These are phyloP conservation scores for Lepidocolaptes lacrymiger DNA, from an alignment of 2,797 vertebrate species.

Conservation along the genomic window DNA sequence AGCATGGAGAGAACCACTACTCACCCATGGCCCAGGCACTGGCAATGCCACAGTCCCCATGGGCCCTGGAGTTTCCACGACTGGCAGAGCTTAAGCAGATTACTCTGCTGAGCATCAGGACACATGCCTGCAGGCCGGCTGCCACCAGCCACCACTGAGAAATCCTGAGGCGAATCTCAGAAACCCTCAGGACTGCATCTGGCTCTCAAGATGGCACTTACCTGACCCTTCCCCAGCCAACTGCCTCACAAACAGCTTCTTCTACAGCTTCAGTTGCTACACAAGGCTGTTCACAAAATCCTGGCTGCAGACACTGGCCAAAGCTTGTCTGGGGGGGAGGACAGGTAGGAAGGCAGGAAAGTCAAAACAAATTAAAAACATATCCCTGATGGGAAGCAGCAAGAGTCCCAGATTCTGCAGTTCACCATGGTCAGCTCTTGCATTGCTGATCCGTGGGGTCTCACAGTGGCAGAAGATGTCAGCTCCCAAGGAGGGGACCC, in stretches of 20 bases:
- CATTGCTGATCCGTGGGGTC: not conserved
- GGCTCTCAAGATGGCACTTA: not conserved
- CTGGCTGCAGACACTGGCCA: not conserved
- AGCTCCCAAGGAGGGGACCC: not conserved
- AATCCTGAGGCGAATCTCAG: not conserved
- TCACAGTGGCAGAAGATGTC: not conserved
- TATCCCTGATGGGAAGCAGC: not conserved
- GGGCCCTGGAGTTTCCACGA: not conserved
- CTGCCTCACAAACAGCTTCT: not conserved
- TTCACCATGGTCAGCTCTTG: not conserved
- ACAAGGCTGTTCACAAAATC: not conserved
- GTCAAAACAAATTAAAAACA: not conserved
- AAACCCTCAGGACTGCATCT: not conserved
- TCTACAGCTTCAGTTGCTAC: not conserved
- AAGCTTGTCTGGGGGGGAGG: not conserved
- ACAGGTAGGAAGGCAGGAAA: not conserved
- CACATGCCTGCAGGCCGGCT: not conserved
- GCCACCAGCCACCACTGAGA: accelerated
- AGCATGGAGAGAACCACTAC: not conserved
- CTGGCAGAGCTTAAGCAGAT: not conserved
- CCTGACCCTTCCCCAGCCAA: not conserved
- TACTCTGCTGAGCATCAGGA: not conserved
- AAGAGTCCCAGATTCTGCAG: not conserved
- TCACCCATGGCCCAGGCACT: accelerated
- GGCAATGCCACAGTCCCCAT: not conserved